Percentiles rank a stretch among this genome's conserved stretches.
Conservation (phyloP, 1,140 invertebrate species). For the Harlomillsia oculata region DNA sequence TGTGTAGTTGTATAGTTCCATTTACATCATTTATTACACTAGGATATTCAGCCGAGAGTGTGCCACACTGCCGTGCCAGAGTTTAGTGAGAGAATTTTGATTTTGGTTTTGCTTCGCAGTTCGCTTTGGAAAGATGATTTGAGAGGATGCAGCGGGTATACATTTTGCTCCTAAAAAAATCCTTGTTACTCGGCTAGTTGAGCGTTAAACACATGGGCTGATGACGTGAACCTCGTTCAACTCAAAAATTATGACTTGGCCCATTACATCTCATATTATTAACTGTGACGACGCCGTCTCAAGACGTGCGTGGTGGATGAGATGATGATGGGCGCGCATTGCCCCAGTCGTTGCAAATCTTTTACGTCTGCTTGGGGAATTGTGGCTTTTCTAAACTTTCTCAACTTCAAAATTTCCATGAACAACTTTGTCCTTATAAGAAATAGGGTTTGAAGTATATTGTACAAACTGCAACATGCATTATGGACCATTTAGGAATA, state of each 20-base stretch:
- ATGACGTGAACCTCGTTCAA: constrained; percentile 10
- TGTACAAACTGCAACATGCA: too few relatives aligned
- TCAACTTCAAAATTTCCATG: too few relatives aligned
- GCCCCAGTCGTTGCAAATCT: too few relatives aligned
- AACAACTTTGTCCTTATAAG: too few relatives aligned
- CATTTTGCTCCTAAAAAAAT: neutral
- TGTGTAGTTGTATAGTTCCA: too few relatives aligned
- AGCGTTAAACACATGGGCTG: constrained; percentile 6
- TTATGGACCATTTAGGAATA: too few relatives aligned
- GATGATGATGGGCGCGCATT: too few relatives aligned
- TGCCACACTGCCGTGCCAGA: neutral
- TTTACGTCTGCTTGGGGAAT: too few relatives aligned
- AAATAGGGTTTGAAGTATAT: too few relatives aligned
- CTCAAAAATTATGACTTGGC: constrained; percentile 7
- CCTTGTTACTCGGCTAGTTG: neutral
- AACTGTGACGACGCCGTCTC: constrained; percentile 3
- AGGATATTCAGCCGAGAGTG: neutral
- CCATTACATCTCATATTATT: constrained; percentile 13
- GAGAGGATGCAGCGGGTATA: neutral
- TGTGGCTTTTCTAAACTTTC: too few relatives aligned
- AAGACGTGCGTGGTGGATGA: too few relatives aligned
- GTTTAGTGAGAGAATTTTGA: neutral
- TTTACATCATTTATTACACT: neutral
- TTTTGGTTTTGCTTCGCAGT: neutral
- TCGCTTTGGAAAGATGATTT: neutral